A percentile compares a stretch with the other conserved stretches of the same genome.
phyloP scores from a whole-genome alignment of 2,797 vertebrate species.

The Lepus townsendii region DNA sequence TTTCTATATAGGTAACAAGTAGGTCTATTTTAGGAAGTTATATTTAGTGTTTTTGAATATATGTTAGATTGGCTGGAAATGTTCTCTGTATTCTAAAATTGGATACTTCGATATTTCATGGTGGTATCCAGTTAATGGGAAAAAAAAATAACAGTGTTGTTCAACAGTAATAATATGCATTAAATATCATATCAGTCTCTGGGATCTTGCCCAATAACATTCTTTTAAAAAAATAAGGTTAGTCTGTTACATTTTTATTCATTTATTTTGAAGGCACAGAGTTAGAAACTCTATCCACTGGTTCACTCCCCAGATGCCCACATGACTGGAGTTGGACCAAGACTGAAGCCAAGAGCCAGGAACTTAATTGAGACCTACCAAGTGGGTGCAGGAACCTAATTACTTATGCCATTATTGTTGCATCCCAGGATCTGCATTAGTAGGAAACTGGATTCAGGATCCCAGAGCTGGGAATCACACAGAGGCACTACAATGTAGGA shows the following conservation, averaged over 20 bases:
- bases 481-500: no score
- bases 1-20: slow-evolving; percentile 53
- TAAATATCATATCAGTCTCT: slow-evolving; percentile 50
- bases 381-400: no score
- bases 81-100: slow-evolving; percentile 61
- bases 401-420: no score
- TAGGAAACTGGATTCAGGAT: no score
- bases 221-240: not conserved
- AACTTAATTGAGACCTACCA: no score
- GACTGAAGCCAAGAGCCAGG: no score
- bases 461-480: no score
- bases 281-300: no score
- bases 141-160: slow-evolving; percentile 44
- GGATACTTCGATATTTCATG: slow-evolving; percentile 39
- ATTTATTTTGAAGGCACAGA: no score
- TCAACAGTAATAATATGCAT: slow-evolving; percentile 65
- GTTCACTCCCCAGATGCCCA: no score
- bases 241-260: not conserved
- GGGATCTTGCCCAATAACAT: slow-evolving; percentile 22
- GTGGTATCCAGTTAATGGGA: slow-evolving; percentile 19
- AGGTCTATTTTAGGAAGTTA: slow-evolving; percentile 66
- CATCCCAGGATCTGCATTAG: no score
- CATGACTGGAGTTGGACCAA: no score
- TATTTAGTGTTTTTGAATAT: slow-evolving; percentile 61
- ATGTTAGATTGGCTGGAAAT: slow-evolving; percentile 51